Percentiles rank a stretch among this genome's conserved stretches.
Conservation (phyloP, 2,888 invertebrate species). For the Drosophila falleni region DNA sequence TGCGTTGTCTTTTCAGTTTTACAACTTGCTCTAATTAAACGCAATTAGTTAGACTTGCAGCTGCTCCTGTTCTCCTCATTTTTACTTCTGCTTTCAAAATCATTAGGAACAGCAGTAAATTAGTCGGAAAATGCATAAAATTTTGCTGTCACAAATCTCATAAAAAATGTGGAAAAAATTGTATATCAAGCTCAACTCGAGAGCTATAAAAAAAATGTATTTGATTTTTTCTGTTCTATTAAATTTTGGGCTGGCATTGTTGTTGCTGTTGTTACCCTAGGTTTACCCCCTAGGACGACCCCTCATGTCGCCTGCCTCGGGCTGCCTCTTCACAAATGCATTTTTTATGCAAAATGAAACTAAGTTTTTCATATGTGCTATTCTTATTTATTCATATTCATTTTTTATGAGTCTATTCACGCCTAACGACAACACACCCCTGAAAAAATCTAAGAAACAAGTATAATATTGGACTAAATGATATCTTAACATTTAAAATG, state of each 20-base stretch:
- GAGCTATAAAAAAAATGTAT: slow-evolving; percentile 30
- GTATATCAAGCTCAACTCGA: slow-evolving; percentile 11
- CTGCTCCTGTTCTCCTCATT: slow-evolving; percentile 22
- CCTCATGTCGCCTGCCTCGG: slow-evolving; percentile 16
- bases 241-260: slow-evolving; percentile 15
- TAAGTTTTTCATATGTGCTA: slow-evolving; percentile 1
- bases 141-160: slow-evolving; percentile 65
- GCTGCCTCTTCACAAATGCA: slow-evolving; percentile 43
- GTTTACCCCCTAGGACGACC: slow-evolving; percentile 25
- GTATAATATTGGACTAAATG: slow-evolving; percentile 6
- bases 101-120: slow-evolving; percentile 47
- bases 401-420: slow-evolving; percentile 60
- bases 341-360: slow-evolving; percentile 66
- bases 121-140: slow-evolving; percentile 64
- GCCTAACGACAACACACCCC: slow-evolving; percentile 67
- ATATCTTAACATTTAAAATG: background rate
- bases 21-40: slow-evolving; percentile 76
- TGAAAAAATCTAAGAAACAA: slow-evolving; percentile 19
- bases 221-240: slow-evolving; percentile 31
- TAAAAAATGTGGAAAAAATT: slow-evolving; percentile 44
- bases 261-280: slow-evolving; percentile 19
- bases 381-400: slow-evolving; percentile 13
- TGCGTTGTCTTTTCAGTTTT: slow-evolving; percentile 50
- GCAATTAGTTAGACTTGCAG: slow-evolving; percentile 68
- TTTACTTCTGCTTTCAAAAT: slow-evolving; percentile 24